A percentile compares a stretch with the other conserved stretches of the same genome.
phyloP scores from a whole-genome alignment of 2,113 vertebrate genomes.

The Triplophysa rosa region DNA sequence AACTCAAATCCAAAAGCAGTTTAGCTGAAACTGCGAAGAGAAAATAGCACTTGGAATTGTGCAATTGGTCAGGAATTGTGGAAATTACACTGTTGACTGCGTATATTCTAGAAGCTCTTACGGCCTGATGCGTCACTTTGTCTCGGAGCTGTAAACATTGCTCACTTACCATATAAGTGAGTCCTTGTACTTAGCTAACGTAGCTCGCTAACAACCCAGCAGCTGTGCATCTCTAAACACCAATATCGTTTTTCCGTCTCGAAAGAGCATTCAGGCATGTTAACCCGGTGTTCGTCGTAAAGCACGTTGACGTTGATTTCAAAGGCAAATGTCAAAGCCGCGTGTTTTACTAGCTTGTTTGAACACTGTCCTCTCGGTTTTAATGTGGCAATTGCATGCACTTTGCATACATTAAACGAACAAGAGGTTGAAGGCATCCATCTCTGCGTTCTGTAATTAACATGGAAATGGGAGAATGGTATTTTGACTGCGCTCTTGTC shows the following conservation, averaged over 20 bases:
- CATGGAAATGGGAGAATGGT: conserved; percentile 74
- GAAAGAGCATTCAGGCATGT: conserved; percentile 1
- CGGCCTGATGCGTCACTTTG: not conserved
- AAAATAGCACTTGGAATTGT: not conserved
- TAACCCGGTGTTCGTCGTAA: conserved; percentile 43
- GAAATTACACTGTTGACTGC: not conserved
- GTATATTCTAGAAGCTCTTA: not conserved
- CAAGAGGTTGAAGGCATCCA: conserved; percentile 70
- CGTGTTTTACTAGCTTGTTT: conserved; percentile 39
- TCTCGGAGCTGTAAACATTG: conserved; percentile 9
- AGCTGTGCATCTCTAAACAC: conserved; percentile 27
- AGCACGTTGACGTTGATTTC: conserved; percentile 34
- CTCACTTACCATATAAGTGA: conserved; percentile 3
- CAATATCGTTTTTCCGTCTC: conserved; percentile 1
- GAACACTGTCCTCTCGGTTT: conserved; percentile 52
- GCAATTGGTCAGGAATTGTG: conserved; percentile 9
- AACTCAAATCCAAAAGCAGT: not conserved
- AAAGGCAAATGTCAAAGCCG: conserved; percentile 47
- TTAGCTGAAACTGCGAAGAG: not conserved
- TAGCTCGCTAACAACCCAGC: conserved; percentile 24
- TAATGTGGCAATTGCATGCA: conserved; percentile 47
- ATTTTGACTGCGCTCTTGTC: conserved; percentile 57
- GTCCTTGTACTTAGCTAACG: not conserved
- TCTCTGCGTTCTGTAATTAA: conserved; percentile 70
- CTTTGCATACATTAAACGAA: conserved; percentile 60